Percentiles rank a stretch among this genome's conserved stretches.
Evolutionary conservation across 2,797 vertebrate genomes (phyloP).

Genomic region (Acanthurus tractus): DNA sequence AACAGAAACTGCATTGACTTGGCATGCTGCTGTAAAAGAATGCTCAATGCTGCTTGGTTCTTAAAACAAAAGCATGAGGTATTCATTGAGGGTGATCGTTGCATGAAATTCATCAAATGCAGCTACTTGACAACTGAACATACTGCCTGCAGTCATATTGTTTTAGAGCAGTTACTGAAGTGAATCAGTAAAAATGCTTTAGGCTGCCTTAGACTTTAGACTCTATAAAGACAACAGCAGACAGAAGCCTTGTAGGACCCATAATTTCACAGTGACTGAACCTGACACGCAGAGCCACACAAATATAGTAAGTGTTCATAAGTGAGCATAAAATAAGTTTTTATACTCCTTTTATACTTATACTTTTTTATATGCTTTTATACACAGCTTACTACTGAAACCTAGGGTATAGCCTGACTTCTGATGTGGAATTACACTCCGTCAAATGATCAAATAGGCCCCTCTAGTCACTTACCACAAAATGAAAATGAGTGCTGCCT

Average conservation of each 20-base stretch:
- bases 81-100: rapidly evolving
- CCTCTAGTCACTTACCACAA: too few species aligned
- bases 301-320: not conserved
- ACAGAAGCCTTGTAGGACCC: not conserved
- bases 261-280: not conserved
- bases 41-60: not conserved
- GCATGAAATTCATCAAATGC: not conserved
- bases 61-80: not conserved
- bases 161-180: not conserved
- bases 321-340: too few species aligned
- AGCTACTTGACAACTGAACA: not conserved
- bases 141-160: not conserved
- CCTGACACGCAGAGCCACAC: not conserved
- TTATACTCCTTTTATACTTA: too few species aligned
- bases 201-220: too few species aligned
- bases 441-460: too few species aligned
- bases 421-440: not conserved
- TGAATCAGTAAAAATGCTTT: not conserved
- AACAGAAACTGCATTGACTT: not conserved
- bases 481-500: too few species aligned
- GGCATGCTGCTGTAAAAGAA: not conserved
- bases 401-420: not conserved
- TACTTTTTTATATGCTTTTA: too few species aligned
- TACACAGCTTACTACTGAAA: not conserved
- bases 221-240: not conserved